A percentile compares a stretch with the other conserved stretches of the same genome.
Evolutionary conservation across 2,797 vertebrate species (phyloP).

Genomic region (Hyperoplus lanceolatus): DNA sequence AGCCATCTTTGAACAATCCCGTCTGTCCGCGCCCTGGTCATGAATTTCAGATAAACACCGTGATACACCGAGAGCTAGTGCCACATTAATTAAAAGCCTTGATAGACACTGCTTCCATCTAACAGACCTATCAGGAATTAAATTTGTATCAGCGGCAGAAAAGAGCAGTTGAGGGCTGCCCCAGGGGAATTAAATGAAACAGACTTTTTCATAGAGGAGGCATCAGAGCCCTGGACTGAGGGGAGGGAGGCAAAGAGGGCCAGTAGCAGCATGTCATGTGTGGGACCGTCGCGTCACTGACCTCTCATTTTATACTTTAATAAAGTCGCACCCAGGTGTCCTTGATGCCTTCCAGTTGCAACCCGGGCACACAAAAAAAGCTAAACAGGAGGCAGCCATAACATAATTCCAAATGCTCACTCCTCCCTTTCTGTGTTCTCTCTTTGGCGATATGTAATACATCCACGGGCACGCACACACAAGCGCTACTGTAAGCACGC

Average conservation of each 20-base stretch:
- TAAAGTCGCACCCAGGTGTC: slow-evolving; percentile 90
- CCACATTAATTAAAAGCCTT: slow-evolving; percentile 87
- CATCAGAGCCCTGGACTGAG: slow-evolving; percentile 78
- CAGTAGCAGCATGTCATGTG: slow-evolving; percentile 87
- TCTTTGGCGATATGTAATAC: slow-evolving; percentile 59
- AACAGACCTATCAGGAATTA: slow-evolving; percentile 86
- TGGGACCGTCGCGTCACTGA: slow-evolving; percentile 83
- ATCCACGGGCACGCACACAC: slow-evolving; percentile 66
- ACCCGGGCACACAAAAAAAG: slow-evolving; percentile 79
- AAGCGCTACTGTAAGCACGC: slow-evolving; percentile 17
- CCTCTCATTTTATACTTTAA: slow-evolving; percentile 91
- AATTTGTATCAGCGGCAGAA: slow-evolving; percentile 85
- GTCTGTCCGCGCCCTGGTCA: slow-evolving; percentile 73
- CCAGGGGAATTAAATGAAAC: slow-evolving; percentile 87
- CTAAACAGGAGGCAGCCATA: slow-evolving; percentile 82
- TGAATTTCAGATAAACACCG: slow-evolving; percentile 82
- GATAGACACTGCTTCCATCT: slow-evolving; percentile 84
- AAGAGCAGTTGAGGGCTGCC: slow-evolving; percentile 83
- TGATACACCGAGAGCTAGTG: slow-evolving; percentile 67
- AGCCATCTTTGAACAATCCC: slow-evolving; percentile 79
- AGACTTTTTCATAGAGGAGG: slow-evolving; percentile 87
- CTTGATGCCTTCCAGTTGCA: slow-evolving; percentile 86
- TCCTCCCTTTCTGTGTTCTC: slow-evolving; percentile 54
- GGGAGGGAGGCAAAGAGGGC: slow-evolving; percentile 71
- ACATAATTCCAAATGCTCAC: slow-evolving; percentile 67